Evolutionary conservation across 2,797 vertebrate species (phyloP).

Genomic region (Bradypus variegatus): DNA sequence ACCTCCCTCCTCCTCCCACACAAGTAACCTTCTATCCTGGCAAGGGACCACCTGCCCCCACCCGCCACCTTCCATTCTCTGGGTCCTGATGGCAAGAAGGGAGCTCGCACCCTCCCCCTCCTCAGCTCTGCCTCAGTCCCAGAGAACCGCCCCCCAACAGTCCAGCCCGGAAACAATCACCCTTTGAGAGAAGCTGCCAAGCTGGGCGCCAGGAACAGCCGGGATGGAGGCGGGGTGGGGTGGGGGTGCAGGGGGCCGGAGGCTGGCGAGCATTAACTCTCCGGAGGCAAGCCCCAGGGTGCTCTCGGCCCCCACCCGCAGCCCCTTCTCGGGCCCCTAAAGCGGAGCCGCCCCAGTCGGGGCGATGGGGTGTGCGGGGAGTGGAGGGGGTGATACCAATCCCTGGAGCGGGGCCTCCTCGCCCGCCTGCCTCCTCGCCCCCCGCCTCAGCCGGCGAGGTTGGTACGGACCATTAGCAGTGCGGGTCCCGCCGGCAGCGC

Average conservation of each 20-base stretch:
- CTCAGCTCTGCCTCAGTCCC: conserved; percentile 21
- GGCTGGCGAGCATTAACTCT: conserved; percentile 9
- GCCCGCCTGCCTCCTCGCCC: conserved; percentile 61
- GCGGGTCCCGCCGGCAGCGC: conserved; percentile 68
- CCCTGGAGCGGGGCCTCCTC: conserved; percentile 42
- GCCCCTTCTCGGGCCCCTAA: not conserved
- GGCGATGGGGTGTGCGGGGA: not conserved
- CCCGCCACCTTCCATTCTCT: not conserved
- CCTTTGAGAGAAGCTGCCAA: conserved; percentile 59
- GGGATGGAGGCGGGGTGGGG: not conserved
- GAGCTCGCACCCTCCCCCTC: not conserved
- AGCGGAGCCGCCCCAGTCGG: not conserved
- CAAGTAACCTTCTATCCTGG: not conserved
- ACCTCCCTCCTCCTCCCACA: not conserved
- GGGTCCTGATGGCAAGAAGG: not conserved
- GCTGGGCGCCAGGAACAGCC: conserved; percentile 30
- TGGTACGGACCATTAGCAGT: conserved; percentile 87
- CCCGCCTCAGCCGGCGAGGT: conserved; percentile 81
- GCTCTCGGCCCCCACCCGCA: not conserved
- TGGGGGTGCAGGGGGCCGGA: not conserved
- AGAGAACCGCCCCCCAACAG: conserved; percentile 15
- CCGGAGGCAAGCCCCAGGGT: not conserved
- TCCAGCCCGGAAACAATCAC: conserved; percentile 59
- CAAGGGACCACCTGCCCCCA: not conserved
- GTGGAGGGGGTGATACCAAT: conserved; percentile 54